Base-by-base conservation (phyloP, 2,113 vertebrate species). In the Oncorhynchus kisutch region DNA sequence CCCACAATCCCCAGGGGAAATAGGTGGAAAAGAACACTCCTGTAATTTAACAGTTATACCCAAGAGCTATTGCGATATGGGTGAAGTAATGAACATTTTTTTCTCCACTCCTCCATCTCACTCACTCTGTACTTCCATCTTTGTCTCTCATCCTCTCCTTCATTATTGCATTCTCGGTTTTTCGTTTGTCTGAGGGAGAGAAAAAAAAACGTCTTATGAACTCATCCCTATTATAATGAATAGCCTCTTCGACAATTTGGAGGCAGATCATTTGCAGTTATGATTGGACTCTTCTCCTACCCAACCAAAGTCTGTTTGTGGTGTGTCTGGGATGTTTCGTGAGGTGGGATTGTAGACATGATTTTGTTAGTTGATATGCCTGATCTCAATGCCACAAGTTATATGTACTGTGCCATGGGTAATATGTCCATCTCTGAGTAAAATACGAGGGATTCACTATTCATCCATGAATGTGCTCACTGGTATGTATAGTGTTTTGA, bases 11-110 rank as follows among this genome's bases (percentile, higher is more conserved):
- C 24, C 64, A 57, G 18, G 71, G 78, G 72, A 75, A 77, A 79
- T 71, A 80, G 68, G 54, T 54, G 66, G 69, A 72, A 68, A 68
- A 75, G 70, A 59, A 74, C 73, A 77, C 62, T 71, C 27, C 72
- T 74, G 81, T 71, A 78, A 82, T 78, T 79, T 70, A 82, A 72
- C 76, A 73, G 70, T 77, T 70, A 74, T 74, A 83, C 71, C 72
- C 78, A 74, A 49, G 24, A 83, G 67, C 57, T 73, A 71, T 77
- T 83, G 75, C 25, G 49, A 71, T 59, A 76, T 29, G 57, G 59
- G 76, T 48, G 57, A 71, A 77, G 67, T 77, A 74, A 83, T 83
- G 78, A 77, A 74, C 74, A 81, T 34, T 39, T 4, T 25, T 11
- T 24, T 20, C 13, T 49, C 9, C 34, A 13, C 20, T 2, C 25